Percentiles rank a stretch among this genome's conserved stretches.
Evolutionary conservation across 2,888 invertebrate species (phyloP).

Genomic region (Acrobasis repandana): DNA sequence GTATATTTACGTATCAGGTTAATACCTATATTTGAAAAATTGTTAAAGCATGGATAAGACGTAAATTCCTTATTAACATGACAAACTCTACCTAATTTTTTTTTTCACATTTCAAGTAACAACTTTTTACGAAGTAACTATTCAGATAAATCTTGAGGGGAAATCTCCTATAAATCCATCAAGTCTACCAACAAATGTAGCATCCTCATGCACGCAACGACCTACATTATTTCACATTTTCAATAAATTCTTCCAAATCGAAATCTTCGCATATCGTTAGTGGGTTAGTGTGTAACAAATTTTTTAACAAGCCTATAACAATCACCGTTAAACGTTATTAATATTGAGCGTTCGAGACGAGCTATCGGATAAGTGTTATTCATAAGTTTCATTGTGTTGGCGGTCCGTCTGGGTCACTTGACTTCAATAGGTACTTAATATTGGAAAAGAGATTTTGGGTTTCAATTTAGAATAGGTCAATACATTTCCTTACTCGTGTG

Average conservation of each 20-base stretch:
- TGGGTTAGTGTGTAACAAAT: conserved; percentile 37
- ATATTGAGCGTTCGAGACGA: conserved; percentile 26
- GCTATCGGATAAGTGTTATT: conserved; percentile 8
- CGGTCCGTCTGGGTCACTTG: background rate
- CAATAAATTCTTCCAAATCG: conserved; percentile 33
- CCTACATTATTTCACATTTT: conserved; percentile 29
- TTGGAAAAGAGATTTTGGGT: background rate
- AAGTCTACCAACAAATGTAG: conserved; percentile 23
- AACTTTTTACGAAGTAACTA: too few species aligned
- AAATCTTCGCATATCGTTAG: conserved; percentile 30
- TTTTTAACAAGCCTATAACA: conserved; percentile 32
- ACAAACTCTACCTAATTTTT: too few species aligned
- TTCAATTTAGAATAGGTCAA: too few species aligned
- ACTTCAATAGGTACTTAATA: background rate
- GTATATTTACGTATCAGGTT: too few species aligned
- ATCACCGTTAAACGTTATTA: conserved; percentile 40
- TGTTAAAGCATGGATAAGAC: too few species aligned
- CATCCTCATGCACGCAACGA: conserved; percentile 33
- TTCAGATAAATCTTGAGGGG: background rate
- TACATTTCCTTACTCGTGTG: background rate
- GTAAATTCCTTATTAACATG: too few species aligned
- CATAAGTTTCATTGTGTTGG: background rate
- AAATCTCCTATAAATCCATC: background rate
- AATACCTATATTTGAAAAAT: too few species aligned
- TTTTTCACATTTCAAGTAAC: too few species aligned